A percentile compares a stretch with the other conserved stretches of the same genome.
Conservation (phyloP, 2,797 vertebrate species). For the Sebastes goodei region DNA sequence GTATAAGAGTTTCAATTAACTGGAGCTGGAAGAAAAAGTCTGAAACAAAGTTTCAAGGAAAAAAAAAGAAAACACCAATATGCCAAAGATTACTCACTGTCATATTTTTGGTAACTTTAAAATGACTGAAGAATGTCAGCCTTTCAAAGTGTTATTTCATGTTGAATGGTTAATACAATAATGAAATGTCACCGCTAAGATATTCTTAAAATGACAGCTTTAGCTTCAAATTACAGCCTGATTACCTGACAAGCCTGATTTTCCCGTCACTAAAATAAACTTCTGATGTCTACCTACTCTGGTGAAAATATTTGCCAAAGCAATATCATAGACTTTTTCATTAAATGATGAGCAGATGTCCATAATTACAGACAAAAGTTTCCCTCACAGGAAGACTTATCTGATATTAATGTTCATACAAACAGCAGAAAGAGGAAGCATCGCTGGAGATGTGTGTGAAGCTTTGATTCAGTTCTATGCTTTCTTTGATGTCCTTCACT, state of each 20-base stretch:
- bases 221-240: conserved; percentile 45
- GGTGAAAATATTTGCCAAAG: conserved; percentile 3
- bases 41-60: not conserved
- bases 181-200: conserved; percentile 57
- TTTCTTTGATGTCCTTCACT: conserved; percentile 2
- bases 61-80: not conserved
- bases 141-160: conserved; percentile 43
- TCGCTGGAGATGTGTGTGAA: not conserved
- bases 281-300: not conserved
- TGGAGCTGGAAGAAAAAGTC: not conserved
- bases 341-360: conserved; percentile 16
- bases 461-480: not conserved
- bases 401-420: not conserved
- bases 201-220: conserved; percentile 53
- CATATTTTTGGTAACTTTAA: conserved; percentile 29
- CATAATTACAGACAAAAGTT: not conserved
- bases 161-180: conserved; percentile 60
- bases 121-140: conserved; percentile 59
- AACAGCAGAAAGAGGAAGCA: not conserved
- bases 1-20: not conserved
- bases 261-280: conserved; percentile 26
- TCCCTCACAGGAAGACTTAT: not conserved
- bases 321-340: not conserved
- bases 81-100: conserved; percentile 23
- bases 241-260: conserved; percentile 56